phyloP scores from a whole-genome alignment of 2,797 vertebrate genomes.

The Sebastes nivosus region DNA sequence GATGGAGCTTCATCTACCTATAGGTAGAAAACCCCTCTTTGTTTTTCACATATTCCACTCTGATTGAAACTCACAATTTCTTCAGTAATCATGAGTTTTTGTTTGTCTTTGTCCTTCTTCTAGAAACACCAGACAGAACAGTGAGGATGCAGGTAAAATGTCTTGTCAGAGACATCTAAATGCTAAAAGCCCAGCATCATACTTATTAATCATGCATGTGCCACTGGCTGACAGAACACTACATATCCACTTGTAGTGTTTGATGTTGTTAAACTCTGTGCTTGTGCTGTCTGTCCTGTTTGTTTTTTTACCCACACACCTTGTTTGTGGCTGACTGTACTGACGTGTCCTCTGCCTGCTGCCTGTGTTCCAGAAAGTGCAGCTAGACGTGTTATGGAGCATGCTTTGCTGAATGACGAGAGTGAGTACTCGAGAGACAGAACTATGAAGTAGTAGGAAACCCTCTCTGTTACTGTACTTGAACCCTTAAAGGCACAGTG shows the following conservation, averaged over 20 bases:
- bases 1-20: constrained; percentile 73
- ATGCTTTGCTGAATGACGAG: constrained; percentile 96
- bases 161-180: not conserved
- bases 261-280: constrained; percentile 21
- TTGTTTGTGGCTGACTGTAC: constrained; percentile 49
- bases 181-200: not conserved
- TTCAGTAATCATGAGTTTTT: not conserved
- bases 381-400: constrained; percentile 91
- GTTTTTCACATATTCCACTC: not conserved
- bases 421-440: constrained; percentile 85
- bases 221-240: constrained; percentile 22
- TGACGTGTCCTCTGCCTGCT: constrained; percentile 61
- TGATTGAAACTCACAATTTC: not conserved
- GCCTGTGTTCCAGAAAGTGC: constrained; percentile 86
- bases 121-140: constrained; percentile 63
- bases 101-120: constrained; percentile 23
- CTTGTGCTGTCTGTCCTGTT: constrained; percentile 44
- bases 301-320: constrained; percentile 19
- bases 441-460: not conserved
- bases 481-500: not conserved
- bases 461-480: not conserved
- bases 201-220: constrained; percentile 54
- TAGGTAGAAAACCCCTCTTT: constrained; percentile 70
- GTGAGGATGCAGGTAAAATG: constrained; percentile 76
- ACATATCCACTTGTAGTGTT: constrained; percentile 14